Base-by-base conservation (phyloP, 2,888 invertebrate species). In the Celastrina argiolus region DNA sequence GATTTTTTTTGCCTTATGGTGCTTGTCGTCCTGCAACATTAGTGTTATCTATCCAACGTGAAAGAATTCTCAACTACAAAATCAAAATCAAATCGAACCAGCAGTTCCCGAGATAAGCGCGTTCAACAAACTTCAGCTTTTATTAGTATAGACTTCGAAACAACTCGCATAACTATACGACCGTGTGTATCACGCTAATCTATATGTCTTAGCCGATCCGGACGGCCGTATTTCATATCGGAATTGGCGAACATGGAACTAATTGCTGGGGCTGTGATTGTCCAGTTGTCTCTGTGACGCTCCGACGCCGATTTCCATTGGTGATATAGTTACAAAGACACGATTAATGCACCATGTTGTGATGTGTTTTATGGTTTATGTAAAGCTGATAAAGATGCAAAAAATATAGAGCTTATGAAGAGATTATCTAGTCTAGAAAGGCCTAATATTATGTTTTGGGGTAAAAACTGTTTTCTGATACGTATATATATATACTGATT, bases 141-240 rank as follows among this genome's bases (percentile, higher is more conserved):
- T n/a, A n/a, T n/a, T n/a, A n/a, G n/a, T n/a, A n/a, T n/a, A n/a
- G n/a, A n/a, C n/a, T n/a, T n/a, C n/a, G 5, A 31, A 31, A 1
- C 22, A 51, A 22, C 12, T 51, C 14, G 51, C 5, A 51, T 58
- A 64, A 64, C 75, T 28, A 63, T 59, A 67, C 67, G 72, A 41
- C 78, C 70, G 84, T 87, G 73, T 86, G 84, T 82, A 61, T 64
- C 69, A 34, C 61, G 66, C 81, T 83, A 84, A 85, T 84, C 83
- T 85, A 85, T 86, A 82, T 84, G 87, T 88, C 88, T 88, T 88
- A 78, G 83, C 78, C 81, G 86, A 87, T 85, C 79, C 81, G 78
- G 74, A 76, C 75, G 76, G 80, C 82, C 82, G 87, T 88, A 87
- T 87, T 86, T 89, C 89, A 88, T 87, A 88, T 86, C 81, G 85